A percentile compares a stretch with the other conserved stretches of the same genome.
Conservation (phyloP, 2,888 invertebrate species). For the Augiades crinisus region DNA sequence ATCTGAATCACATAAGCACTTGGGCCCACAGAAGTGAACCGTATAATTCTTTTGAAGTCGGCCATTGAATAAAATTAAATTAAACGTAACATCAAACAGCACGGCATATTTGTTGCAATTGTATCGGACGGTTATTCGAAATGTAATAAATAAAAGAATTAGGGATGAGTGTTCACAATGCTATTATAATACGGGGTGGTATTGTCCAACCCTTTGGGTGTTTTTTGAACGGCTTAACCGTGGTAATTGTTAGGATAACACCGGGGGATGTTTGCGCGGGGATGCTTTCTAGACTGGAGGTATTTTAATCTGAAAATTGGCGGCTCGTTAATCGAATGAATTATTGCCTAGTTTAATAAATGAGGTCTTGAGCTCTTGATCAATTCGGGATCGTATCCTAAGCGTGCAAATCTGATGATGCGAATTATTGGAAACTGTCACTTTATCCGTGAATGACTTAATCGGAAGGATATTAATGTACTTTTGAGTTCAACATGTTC, state of each 20-base stretch:
- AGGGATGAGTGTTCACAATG: slow-evolving; percentile 31
- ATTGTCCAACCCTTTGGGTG: slow-evolving; percentile 40
- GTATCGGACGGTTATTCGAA: slow-evolving; percentile 25
- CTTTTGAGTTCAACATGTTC: too few relatives aligned
- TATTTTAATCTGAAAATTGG: slow-evolving; percentile 7
- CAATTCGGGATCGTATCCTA: too few relatives aligned
- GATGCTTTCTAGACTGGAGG: slow-evolving; percentile 9
- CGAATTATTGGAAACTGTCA: too few relatives aligned
- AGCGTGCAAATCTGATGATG: too few relatives aligned
- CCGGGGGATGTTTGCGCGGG: slow-evolving; percentile 33
- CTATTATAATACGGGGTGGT: slow-evolving; percentile 32
- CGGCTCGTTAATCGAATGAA: not conserved
- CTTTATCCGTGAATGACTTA: too few relatives aligned
- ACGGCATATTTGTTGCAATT: slow-evolving; percentile 34
- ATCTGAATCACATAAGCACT: too few relatives aligned
- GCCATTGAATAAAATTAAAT: slow-evolving; percentile 35
- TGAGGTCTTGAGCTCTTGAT: too few relatives aligned
- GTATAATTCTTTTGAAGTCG: slow-evolving; percentile 22
- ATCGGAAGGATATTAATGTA: too few relatives aligned
- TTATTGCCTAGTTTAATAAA: too few relatives aligned
- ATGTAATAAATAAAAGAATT: slow-evolving; percentile 32
- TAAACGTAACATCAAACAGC: slow-evolving; percentile 30
- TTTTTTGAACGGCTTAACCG: slow-evolving; percentile 38
- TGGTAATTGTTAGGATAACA: slow-evolving; percentile 44
- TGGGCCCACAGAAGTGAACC: slow-evolving; percentile 1